These are phyloP conservation scores for Lasioglossum lativentre DNA, from an alignment of 2,888 invertebrate species.

Conservation along the genomic window DNA sequence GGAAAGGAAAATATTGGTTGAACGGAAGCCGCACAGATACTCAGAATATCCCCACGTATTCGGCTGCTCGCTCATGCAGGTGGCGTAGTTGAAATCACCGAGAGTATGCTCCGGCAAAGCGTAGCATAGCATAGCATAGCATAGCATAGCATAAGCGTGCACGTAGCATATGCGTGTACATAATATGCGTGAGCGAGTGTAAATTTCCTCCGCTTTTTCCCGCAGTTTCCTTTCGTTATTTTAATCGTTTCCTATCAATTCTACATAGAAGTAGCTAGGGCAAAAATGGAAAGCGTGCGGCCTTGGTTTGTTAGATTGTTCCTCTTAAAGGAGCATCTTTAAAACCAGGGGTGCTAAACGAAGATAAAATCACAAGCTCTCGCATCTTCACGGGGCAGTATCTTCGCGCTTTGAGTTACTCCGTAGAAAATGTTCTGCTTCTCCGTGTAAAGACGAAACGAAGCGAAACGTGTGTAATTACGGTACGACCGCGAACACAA, in stretches of 20 bases:
- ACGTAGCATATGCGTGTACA: too few species aligned
- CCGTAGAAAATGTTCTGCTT: conserved; percentile 42
- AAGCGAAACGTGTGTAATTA: conserved; percentile 32
- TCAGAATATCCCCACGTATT: background rate
- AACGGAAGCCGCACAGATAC: background rate
- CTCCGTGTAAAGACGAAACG: conserved; percentile 29
- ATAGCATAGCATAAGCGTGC: too few species aligned
- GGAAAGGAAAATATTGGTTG: background rate
- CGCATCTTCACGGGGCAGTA: conserved; percentile 26
- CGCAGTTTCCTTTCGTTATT: conserved; percentile 1
- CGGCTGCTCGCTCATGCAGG: conserved; percentile 18
- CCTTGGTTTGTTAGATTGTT: conserved; percentile 19
- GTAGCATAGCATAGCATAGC: too few species aligned
- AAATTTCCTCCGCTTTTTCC: conserved; percentile 19
- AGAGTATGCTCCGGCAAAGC: background rate
- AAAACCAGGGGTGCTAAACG: background rate
- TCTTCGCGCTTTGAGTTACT: conserved; percentile 27
- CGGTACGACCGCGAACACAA: conserved; percentile 13
- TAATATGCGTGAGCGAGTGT: background rate
- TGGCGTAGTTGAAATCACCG: conserved; percentile 34
- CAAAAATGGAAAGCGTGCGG: conserved; percentile 21
- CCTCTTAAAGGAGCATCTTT: conserved; percentile 20
- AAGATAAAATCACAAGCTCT: background rate
- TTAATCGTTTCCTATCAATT: conserved; percentile 45
- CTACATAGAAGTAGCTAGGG: conserved; percentile 14